Evolutionary conservation across 30 jellyfish, hydroid and myxozoan species (phyloP), one percentile per base, ranked within the genome.

Genomic region (Aurelia aurita): DNA sequence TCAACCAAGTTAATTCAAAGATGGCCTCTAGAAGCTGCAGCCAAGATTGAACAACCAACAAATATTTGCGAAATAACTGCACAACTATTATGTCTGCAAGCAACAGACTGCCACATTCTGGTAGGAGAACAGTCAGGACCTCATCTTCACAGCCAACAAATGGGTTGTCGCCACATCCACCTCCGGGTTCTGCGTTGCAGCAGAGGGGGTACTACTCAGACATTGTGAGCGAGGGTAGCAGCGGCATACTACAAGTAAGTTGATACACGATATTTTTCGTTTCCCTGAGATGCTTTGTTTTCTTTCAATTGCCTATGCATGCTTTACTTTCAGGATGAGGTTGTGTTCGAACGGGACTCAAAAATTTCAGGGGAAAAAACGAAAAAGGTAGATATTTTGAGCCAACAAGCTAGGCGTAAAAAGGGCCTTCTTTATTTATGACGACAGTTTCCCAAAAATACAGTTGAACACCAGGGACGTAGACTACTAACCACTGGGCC

Each of bases 181-280:
- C 65, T 13, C 70, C 46, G 28, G 27, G 46, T 13, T 29, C 87
- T n/a, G 63, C 89, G n/a, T 69, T 79, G 47, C 79, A 73, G 61
- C 98, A 91, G 66, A 72, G 98, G 74, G 98, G 98, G 19, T 91
- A 91, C 69, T 91, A 91, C 59, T 91, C 98, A 1, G 98, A 91
- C 59, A 79, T 80, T 26, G 74, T 86, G 27, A 89, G 87, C 58
- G 74, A 80, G 47, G 71, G 55, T 4, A 69, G 79, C 70, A 29
- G 61, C 8, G 65, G 27, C 16, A 32, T 27, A 8, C 82, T 67
- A 29, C 21, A 49, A 2, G 96, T 85, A 91, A 63, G 95, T 68
- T 2, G 23, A 21, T 69, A 21, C 60, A 2, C 8, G 26, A 54
- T 9, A 3, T 18, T 54, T 7, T 16, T 54, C 26, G 0, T 22